Evolutionary conservation across 1,140 invertebrate genomes (phyloP), one percentile per base, ranked within the genome.

Genomic region (Sarcophaga peregrina): DNA sequence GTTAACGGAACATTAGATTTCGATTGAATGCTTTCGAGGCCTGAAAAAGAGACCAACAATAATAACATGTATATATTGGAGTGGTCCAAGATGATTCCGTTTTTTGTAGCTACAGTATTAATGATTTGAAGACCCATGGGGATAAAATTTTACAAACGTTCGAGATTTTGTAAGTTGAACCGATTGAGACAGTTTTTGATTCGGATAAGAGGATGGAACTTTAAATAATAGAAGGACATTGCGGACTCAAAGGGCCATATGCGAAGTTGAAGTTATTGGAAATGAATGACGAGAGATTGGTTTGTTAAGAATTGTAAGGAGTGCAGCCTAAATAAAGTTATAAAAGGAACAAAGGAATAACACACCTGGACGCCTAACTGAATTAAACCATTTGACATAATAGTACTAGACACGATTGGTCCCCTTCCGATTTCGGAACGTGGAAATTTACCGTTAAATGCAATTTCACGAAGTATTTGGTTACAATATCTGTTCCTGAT

Each of bases 251-350:
- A n/a, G n/a, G 8, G 8, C 48, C 48, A 45, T 48, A 20, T 47
- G 46, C 76, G 8, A 80, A 45, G 17, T 8, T 50, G 4, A 6
- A 15, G 25, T 37, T 52, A 74, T 5, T 76, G 74, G 74, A 75
- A 50, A 48, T 5, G 20, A 76, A 74, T 82, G 82, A 75, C 72
- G 3, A 75, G 47, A 37, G 73, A 76, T 45, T 76, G 17, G 25
- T 76, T 82, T 80, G 48, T 80, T 11, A 80, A 80, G n/a, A 80
- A 80, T 50, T 80, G 76, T 47, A 47, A 5, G 8, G 76, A 76
- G 54, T 82, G 82, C 17, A 74, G 76, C 6, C 47, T 82, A 11
- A 82, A 74, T 75, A 82, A 82, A 52, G 62, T 50, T 3, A 75
- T n/a, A 50, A 3, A 7, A 46, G 73, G 73, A 54, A 47, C 46